These are phyloP conservation scores for Heterochromis multidens DNA, from an alignment of 2,113 vertebrate genomes.

Conservation along the genomic window DNA sequence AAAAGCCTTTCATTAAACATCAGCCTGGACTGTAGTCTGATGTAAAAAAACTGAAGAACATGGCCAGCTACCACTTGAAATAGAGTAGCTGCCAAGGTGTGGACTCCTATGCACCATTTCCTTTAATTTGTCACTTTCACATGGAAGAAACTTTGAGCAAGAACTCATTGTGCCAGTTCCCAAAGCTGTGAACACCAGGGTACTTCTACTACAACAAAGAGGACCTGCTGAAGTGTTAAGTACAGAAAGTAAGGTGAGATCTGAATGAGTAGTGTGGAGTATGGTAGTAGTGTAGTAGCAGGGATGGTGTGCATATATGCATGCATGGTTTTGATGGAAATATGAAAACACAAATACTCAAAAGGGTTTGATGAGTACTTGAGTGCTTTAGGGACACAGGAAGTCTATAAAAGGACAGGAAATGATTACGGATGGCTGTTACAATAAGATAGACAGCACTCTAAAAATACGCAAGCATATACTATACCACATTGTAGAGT, in stretches of 20 bases:
- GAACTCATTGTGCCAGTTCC: slow-evolving; percentile 6
- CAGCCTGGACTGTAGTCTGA: not conserved
- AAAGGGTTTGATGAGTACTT: not conserved
- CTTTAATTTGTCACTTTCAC: slow-evolving; percentile 16
- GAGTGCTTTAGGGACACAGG: slow-evolving; percentile 51
- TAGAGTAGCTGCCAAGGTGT: not conserved
- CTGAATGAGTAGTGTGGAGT: not conserved
- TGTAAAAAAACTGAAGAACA: not conserved
- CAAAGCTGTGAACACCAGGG: not conserved
- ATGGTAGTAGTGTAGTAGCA: not conserved
- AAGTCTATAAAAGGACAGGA: slow-evolving; percentile 64
- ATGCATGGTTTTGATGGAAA: not conserved
- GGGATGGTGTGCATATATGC: not conserved
- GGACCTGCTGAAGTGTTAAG: not conserved
- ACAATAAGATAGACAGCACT: slow-evolving; percentile 54
- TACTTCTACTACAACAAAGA: not conserved
- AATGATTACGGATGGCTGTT: slow-evolving; percentile 63
- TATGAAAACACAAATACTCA: slow-evolving; percentile 16
- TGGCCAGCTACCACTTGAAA: slow-evolving; percentile 9
- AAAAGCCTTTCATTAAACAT: not conserved
- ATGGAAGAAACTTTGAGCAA: not conserved
- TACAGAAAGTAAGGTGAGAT: not conserved
- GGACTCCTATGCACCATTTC: slow-evolving; percentile 2
- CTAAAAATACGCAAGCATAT: slow-evolving; percentile 40
- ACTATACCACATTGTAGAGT: not conserved